These are phyloP conservation scores for Philhelius pedissequus DNA, from an alignment of 2,888 invertebrate species.

Conservation along the genomic window DNA sequence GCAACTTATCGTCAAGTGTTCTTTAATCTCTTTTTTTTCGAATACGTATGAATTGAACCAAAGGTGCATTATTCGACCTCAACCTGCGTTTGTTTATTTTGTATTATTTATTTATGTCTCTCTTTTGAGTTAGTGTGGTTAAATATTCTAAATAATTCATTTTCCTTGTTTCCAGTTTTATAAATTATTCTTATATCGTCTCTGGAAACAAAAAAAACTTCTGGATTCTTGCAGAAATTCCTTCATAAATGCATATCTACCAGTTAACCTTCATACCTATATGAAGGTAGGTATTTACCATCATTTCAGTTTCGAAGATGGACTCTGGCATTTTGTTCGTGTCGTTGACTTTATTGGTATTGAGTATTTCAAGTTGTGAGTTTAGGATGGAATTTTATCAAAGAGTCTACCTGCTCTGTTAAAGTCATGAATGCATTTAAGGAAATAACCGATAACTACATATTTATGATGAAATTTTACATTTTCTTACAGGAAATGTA, in stretches of 20 bases:
- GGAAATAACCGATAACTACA: background rate
- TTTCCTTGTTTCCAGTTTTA: background rate
- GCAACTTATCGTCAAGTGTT: background rate
- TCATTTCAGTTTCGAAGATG: background rate
- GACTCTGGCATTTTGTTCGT: background rate
- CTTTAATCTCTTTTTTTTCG: background rate
- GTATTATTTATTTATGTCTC: background rate
- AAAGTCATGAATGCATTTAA: background rate
- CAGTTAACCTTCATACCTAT: background rate
- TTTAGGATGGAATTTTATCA: background rate
- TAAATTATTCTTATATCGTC: slow-evolving; percentile 3
- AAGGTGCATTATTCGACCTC: slow-evolving; percentile 11
- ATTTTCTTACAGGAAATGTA: background rate
- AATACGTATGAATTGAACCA: background rate
- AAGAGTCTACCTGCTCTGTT: background rate
- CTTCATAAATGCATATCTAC: background rate
- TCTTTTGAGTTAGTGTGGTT: background rate
- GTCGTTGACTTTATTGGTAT: background rate
- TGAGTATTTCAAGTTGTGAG: background rate
- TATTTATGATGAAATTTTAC: background rate
- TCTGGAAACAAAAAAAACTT: background rate
- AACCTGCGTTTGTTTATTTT: background rate
- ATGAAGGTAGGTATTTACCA: background rate
- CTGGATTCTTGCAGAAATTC: background rate
- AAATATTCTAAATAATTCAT: slow-evolving; percentile 1